phyloP scores from a whole-genome alignment of 2,797 vertebrate genomes.

The Arremon brunneinucha region DNA sequence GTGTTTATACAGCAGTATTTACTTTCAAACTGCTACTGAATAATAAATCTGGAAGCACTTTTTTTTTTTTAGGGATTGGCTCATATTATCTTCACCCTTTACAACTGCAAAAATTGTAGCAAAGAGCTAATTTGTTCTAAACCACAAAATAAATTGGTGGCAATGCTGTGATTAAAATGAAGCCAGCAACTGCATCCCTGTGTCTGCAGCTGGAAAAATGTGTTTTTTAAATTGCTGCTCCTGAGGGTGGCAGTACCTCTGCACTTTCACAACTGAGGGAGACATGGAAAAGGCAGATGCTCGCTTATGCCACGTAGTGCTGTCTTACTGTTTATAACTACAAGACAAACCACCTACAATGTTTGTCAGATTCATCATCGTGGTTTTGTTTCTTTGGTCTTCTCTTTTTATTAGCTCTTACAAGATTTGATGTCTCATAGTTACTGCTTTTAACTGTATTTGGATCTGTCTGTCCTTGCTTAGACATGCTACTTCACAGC shows the following conservation, averaged over 20 bases:
- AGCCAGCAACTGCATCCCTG: not conserved
- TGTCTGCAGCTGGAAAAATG: not conserved
- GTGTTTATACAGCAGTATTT: not conserved
- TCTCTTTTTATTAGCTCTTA: not conserved
- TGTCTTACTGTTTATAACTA: accelerated
- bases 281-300: not conserved
- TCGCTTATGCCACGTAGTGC: not conserved
- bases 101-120: not conserved
- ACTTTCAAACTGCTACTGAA: not conserved
- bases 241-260: not conserved
- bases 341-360: not conserved
- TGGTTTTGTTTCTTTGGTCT: not conserved
- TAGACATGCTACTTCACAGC: accelerated
- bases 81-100: not conserved
- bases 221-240: not conserved
- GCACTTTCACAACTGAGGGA: not conserved
- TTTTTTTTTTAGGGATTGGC: not conserved
- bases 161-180: not conserved
- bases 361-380: not conserved
- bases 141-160: not conserved
- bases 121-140: not conserved
- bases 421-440: not conserved
- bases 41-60: not conserved
- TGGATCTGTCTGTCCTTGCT: not conserved
- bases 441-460: not conserved